Evolutionary conservation across 1,140 invertebrate species (phyloP).

Genomic region (Zaprionus davidi): DNA sequence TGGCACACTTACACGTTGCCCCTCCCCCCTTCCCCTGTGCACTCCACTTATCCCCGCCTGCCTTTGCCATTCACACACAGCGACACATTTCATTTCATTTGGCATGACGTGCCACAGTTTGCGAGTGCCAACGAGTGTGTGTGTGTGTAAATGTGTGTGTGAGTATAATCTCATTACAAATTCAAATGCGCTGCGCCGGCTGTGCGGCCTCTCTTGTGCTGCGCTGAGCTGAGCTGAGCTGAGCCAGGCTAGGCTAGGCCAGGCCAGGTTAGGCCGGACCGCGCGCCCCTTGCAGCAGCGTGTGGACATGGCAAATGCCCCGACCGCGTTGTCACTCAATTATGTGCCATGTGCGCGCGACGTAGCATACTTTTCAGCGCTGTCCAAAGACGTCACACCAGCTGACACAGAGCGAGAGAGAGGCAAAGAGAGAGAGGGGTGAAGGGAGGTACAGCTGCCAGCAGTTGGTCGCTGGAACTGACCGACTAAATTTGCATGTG

Average conservation of each 20-base stretch:
- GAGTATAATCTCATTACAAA: slow-evolving; percentile 79
- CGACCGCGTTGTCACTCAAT: slow-evolving; percentile 79
- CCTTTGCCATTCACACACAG: background rate
- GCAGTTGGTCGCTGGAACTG: slow-evolving; percentile 3
- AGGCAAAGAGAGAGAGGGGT: too few relatives aligned
- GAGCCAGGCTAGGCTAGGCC: background rate
- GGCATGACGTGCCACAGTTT: slow-evolving; percentile 48
- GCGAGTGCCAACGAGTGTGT: slow-evolving; percentile 11
- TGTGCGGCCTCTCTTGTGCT: slow-evolving; percentile 26
- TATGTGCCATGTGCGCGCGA: slow-evolving; percentile 74
- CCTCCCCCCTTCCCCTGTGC: background rate
- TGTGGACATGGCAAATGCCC: slow-evolving; percentile 74
- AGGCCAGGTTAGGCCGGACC: background rate
- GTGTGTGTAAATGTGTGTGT: slow-evolving; percentile 33
- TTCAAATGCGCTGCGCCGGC: slow-evolving; percentile 68
- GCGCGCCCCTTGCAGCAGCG: background rate
- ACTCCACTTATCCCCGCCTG: background rate
- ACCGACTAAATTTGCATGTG: slow-evolving; percentile 5
- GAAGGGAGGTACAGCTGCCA: background rate
- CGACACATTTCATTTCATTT: slow-evolving; percentile 75
- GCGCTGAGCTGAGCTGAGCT: slow-evolving; percentile 37
- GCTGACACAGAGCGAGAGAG: background rate
- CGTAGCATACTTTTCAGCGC: slow-evolving; percentile 74
- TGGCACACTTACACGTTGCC: slow-evolving; percentile 30
- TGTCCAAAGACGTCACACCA: slow-evolving; percentile 38